Evolutionary conservation across 2,888 invertebrate genomes (phyloP), one percentile per base, ranked within the genome.

Genomic region (Steinernema scapterisci): DNA sequence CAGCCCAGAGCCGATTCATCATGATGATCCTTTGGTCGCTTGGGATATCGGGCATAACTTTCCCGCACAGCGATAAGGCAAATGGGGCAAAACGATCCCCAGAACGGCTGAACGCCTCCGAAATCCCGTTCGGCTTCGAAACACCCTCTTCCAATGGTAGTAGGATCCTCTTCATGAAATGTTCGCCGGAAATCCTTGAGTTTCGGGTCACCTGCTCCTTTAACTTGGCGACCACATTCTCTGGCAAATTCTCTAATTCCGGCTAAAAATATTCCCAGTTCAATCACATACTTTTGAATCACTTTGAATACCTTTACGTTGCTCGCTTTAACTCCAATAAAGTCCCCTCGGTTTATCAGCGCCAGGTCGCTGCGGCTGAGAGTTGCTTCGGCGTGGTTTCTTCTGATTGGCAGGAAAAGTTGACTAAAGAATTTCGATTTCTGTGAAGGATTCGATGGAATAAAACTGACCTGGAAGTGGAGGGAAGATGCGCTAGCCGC

Each of bases 51-150:
- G 83, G 80, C 70, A 84, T 73, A 1, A 78, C 75, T 48, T 75
- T 73, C 0, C 84, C 84, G 54, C 83, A 83, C 19, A 77, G 63
- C 9, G 70, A 72, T 16, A 84, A 70, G 5, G 81, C 48, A 1
- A 80, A 45, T 0, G 84, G 82, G 11, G 81, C 63, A 80, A 80
- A 83, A 21, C 76, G 73, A 16, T 78, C 77, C 0, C 78, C 23
- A 76, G 54, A 63, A n/a, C 46, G 52, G 7, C 52, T 78, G 48
- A 44, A 73, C 19, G 16, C 38, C 6, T 25, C 72, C 19, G 16
- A 52, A 31, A 73, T 21, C n/a, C 5, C 52, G 56, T 76, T 23
- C 23, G 72, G 31, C 44, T 72, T 1, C 52, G 23, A 11, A 13
- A 16, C 7, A n/a, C 7, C 46, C 25, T 23, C 21, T 45, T 82